Conservation (phyloP, 2,113 vertebrate genomes). For the Haemorhous mexicanus region DNA sequence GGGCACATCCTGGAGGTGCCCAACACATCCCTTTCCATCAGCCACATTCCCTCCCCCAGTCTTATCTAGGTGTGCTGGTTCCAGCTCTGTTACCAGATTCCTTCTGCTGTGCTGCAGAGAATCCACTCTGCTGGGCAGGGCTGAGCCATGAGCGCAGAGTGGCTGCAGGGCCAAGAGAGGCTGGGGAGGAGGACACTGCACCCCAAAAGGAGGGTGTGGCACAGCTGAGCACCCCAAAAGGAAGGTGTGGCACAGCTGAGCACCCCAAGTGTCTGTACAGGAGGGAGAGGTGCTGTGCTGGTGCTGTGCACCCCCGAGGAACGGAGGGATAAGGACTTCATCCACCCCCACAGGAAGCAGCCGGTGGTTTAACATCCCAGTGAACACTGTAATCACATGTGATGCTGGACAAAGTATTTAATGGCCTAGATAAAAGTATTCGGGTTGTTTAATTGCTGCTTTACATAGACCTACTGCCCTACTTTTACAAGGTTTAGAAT, state of each 20-base stretch:
- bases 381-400: not conserved
- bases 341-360: not conserved
- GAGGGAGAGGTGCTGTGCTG: not conserved
- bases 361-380: not conserved
- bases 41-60: accelerated
- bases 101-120: not conserved
- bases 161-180: accelerated
- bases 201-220: not conserved
- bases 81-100: not conserved
- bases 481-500: constrained; percentile 40
- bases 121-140: not conserved
- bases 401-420: constrained; percentile 39
- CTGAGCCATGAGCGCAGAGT: accelerated
- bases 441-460: constrained; percentile 49
- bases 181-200: accelerated
- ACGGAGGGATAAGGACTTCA: not conserved
- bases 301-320: accelerated
- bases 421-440: constrained; percentile 45
- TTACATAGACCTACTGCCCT: constrained; percentile 55
- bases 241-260: accelerated
- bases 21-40: not conserved
- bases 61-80: accelerated
- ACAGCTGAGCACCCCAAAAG: accelerated
- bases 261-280: accelerated
- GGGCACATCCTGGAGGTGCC: not conserved